Conservation (phyloP, 23 tunicate species). For the Clavelina lepadiformis region DNA sequence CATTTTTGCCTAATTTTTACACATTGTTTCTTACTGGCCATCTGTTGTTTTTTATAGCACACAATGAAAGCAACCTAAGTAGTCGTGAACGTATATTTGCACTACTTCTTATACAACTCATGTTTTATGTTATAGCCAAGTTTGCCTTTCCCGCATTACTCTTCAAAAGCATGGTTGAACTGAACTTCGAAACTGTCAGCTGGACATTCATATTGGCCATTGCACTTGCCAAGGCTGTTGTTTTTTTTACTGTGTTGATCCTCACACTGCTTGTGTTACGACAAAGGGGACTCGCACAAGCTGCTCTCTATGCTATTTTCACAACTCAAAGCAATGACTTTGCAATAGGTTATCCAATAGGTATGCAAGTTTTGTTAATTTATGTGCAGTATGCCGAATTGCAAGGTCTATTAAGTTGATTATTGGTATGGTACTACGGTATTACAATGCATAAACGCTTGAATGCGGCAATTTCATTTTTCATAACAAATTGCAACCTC, state of each 20-base stretch:
- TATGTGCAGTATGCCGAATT: too few relatives aligned
- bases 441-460: too few relatives aligned
- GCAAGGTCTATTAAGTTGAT: too few relatives aligned
- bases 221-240: constrained; percentile 47
- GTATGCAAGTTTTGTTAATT: too few relatives aligned
- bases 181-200: constrained; percentile 61
- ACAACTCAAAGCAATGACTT: constrained; percentile 93
- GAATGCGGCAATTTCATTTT: too few relatives aligned
- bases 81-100: neutral
- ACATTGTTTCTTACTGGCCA: neutral
- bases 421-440: too few relatives aligned
- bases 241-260: constrained; percentile 46
- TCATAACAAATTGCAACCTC: too few relatives aligned
- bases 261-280: constrained; percentile 24
- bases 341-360: constrained; percentile 85
- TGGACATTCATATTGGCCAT: constrained; percentile 79
- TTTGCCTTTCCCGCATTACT: constrained; percentile 79
- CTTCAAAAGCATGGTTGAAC: constrained; percentile 84
- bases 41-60: neutral
- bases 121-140: constrained; percentile 17
- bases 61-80: neutral
- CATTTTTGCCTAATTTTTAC: neutral
- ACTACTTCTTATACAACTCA: neutral
- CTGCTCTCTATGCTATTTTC: constrained; percentile 77
- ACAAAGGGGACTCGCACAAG: constrained; percentile 36